A percentile compares a stretch with the other conserved stretches of the same genome.
These are phyloP conservation scores for Ochotona princeps DNA, from an alignment of 2,113 vertebrate genomes.

Conservation along the genomic window DNA sequence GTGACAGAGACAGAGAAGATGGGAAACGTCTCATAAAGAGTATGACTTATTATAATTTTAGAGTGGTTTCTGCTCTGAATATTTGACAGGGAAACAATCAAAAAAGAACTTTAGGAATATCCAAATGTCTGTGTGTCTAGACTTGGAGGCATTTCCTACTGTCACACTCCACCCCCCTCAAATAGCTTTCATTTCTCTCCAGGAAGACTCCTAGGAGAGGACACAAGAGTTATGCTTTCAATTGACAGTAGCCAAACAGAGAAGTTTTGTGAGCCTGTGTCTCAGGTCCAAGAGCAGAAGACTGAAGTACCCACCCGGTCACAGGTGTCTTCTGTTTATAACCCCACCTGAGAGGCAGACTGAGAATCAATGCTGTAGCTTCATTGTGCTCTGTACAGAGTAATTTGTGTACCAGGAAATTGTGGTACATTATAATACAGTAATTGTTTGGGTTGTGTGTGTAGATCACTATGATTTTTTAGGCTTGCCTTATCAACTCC, in stretches of 20 bases:
- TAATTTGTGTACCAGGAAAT: background rate
- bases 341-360: background rate
- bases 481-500: slow-evolving; percentile 19
- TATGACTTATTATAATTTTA: background rate
- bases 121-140: background rate
- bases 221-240: slow-evolving; percentile 17
- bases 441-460: background rate
- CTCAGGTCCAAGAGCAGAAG: background rate
- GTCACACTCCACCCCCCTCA: background rate
- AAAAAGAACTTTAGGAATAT: background rate
- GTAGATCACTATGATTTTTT: slow-evolving; percentile 39
- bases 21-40: slow-evolving; percentile 9
- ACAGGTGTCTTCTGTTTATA: background rate
- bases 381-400: background rate
- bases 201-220: background rate
- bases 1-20: background rate
- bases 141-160: background rate
- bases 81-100: background rate
- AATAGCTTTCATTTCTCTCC: background rate
- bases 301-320: background rate
- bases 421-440: background rate
- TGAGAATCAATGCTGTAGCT: background rate
- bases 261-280: background rate
- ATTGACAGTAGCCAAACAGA: background rate
- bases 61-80: background rate